A percentile compares a stretch with the other conserved stretches of the same genome.
Evolutionary conservation across 2,888 invertebrate species (phyloP).

Genomic region (Acanthosepion pharaonis): DNA sequence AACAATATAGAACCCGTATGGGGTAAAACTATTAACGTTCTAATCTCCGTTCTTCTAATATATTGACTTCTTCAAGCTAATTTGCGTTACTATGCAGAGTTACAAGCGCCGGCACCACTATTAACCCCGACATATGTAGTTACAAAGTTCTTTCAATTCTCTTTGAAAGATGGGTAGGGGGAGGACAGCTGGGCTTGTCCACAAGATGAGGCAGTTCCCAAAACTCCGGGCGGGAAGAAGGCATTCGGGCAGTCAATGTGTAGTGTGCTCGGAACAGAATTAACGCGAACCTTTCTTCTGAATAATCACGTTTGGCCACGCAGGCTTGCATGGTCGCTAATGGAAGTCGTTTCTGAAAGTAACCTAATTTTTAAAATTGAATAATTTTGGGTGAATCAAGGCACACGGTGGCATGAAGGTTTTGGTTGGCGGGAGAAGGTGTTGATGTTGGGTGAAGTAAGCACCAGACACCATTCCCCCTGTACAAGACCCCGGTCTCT

Average conservation of each 20-base stretch:
- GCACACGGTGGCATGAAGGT: background rate
- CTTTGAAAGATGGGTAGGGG: background rate
- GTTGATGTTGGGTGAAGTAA: background rate
- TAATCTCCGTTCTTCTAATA: too few relatives aligned
- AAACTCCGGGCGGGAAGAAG: background rate
- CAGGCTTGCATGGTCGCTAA: background rate
- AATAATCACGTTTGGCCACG: background rate
- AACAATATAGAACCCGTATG: too few relatives aligned
- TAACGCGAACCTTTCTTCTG: background rate
- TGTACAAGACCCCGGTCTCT: background rate
- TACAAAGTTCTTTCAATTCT: background rate
- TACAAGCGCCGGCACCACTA: background rate
- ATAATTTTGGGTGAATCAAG: background rate
- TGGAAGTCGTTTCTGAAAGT: background rate
- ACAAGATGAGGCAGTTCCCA: background rate
- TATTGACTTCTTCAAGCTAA: too few relatives aligned
- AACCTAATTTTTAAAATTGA: slow-evolving; percentile 33
- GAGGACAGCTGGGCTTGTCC: background rate
- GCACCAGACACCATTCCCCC: background rate
- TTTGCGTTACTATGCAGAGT: too few relatives aligned
- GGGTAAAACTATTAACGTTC: too few relatives aligned
- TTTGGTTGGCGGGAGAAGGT: background rate
- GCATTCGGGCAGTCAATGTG: background rate
- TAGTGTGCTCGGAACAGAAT: background rate
- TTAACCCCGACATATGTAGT: background rate